Base-by-base conservation (phyloP, 2,888 invertebrate genomes). In the Tipula confusa region DNA sequence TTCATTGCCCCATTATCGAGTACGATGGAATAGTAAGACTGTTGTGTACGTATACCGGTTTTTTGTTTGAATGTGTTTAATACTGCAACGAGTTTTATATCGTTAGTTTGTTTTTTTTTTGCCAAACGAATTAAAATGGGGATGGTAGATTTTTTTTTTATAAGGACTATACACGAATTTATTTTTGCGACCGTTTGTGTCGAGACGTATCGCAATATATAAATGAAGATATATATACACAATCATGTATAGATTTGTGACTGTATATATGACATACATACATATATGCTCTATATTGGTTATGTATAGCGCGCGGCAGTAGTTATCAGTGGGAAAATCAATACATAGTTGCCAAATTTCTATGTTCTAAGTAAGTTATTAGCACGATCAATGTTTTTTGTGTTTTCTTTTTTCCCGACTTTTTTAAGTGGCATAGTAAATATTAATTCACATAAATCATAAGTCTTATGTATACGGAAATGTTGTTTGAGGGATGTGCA, bases 11-110 rank as follows among this genome's bases (percentile, higher is more conserved):
- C 24, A 64, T 64, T 24, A 9, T 18, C 24, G 24, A 9, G 11
- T 24, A 24, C 64, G 64, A 64, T 24, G 24, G 24, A 64, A 64
- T 64, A 64, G 64, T 64, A 64, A 24, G 64, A 64, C 64, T 64
- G 64, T 24, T 64, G 64, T 80, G 29, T n/a, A 31, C 31, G n/a
- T n/a, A 28, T 79, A 80, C 29, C 31, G 31, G 80, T 80, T 80
- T 80, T 4, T 29, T 80, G 80, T 64, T 64, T 64, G 64, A 64
- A 24, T 64, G 64, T 64, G 64, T 64, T 64, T 64, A 29, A 29
- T 80, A 80, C 80, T 80, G 80, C 80, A 80, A 80, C 80, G 80
- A 80, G 29, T 80, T 31, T 29, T 80, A 29, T 28, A 29, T 79
- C 79, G 11, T 28, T 24, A n/a, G 29, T 79, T 79, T 79, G 24